Conservation (phyloP, 1,140 invertebrate genomes). For the Sarcophaga peregrina region DNA sequence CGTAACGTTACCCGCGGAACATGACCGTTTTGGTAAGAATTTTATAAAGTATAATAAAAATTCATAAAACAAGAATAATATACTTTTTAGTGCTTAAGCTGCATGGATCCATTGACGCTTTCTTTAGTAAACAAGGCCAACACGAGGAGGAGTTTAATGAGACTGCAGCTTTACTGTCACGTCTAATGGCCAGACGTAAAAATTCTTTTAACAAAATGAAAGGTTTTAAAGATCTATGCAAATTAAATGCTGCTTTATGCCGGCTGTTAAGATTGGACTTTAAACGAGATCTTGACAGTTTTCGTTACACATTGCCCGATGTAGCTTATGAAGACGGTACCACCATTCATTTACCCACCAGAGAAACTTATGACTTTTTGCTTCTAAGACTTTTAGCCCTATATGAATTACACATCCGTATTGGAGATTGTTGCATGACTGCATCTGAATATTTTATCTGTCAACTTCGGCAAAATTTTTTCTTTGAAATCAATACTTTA, state of each 20-base stretch:
- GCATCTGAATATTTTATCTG: conserved; percentile 55
- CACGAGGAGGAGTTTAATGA: conserved; percentile 51
- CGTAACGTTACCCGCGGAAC: conserved; percentile 52
- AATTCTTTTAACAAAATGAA: conserved; percentile 58
- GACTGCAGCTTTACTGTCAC: conserved; percentile 56
- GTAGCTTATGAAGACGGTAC: conserved; percentile 46
- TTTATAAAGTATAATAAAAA: neutral
- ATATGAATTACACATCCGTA: conserved; percentile 54
- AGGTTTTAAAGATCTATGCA: conserved; percentile 55
- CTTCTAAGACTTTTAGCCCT: conserved; percentile 53
- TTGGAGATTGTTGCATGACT: conserved; percentile 54
- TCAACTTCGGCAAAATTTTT: conserved; percentile 56
- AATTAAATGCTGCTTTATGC: conserved; percentile 57
- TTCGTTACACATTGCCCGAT: conserved; percentile 56
- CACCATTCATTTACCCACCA: conserved; percentile 52
- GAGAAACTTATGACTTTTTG: conserved; percentile 56
- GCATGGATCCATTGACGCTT: conserved; percentile 53
- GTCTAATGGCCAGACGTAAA: conserved; percentile 60
- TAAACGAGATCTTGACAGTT: conserved; percentile 52
- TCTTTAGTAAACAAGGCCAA: conserved; percentile 48
- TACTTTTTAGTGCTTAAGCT: conserved; percentile 52
- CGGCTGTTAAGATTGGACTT: conserved; percentile 58
- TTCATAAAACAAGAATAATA: neutral
- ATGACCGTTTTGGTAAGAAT: conserved; percentile 53
- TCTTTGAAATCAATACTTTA: conserved; percentile 55